Evolutionary conservation across 1,140 invertebrate species (phyloP).

Genomic region (Trialeurodes vaporariorum): DNA sequence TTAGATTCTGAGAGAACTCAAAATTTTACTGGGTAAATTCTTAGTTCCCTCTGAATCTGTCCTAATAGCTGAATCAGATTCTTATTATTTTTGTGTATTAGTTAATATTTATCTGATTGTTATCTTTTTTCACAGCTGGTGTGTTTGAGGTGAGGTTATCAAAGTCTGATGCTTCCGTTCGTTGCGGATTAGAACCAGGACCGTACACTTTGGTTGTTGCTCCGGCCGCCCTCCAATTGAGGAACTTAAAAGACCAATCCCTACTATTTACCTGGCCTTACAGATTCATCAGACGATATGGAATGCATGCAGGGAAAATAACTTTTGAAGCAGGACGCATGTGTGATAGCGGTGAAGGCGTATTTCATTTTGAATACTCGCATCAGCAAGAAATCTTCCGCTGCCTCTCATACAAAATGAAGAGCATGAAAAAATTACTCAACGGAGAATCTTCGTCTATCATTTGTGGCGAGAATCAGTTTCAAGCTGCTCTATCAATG

Average conservation of each 20-base stretch:
- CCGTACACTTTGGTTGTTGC: conserved; percentile 61
- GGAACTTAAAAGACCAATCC: conserved; percentile 47
- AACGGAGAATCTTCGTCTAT: conserved; percentile 37
- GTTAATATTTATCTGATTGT: not conserved
- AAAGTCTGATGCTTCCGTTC: conserved; percentile 59
- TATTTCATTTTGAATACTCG: conserved; percentile 63
- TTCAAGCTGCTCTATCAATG: conserved; percentile 45
- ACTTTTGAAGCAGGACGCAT: conserved; percentile 84
- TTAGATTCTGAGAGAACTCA: no score
- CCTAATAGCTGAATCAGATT: no score
- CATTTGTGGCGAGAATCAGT: conserved; percentile 52
- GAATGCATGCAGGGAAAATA: conserved; percentile 67
- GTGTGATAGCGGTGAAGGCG: conserved; percentile 73
- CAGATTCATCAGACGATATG: conserved; percentile 70
- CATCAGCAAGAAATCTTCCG: conserved; percentile 69
- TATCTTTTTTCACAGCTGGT: conserved; percentile 29
- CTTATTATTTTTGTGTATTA: no score
- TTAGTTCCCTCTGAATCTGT: no score
- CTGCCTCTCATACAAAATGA: conserved; percentile 63
- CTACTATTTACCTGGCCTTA: conserved; percentile 75
- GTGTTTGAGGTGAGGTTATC: conserved; percentile 65
- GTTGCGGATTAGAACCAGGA: conserved; percentile 56
- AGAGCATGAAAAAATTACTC: conserved; percentile 67
- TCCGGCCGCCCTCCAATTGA: conserved; percentile 55
- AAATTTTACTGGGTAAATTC: no score